A percentile compares a stretch with the other conserved stretches of the same genome.
Conservation (phyloP, 2,888 invertebrate genomes). For the Notodonta dromedarius region DNA sequence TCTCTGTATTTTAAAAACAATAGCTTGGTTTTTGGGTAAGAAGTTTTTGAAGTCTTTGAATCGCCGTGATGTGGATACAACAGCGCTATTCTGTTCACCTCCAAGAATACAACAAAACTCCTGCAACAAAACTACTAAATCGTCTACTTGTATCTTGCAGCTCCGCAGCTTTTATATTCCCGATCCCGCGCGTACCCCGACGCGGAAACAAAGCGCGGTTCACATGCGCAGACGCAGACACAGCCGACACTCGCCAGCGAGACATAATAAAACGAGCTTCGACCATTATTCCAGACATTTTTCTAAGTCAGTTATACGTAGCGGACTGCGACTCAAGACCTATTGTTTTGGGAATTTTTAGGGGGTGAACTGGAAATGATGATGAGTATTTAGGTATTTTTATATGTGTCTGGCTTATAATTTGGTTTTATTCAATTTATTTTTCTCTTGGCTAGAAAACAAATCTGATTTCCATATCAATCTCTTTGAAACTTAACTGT, state of each 20-base stretch:
- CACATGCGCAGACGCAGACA: conserved; percentile 37
- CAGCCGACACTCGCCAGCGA: conserved; percentile 34
- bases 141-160: conserved; percentile 4
- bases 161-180: conserved; percentile 13
- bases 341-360: conserved; percentile 29
- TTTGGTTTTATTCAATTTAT: too few relatives aligned
- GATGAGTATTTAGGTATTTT: neutral
- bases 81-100: too few relatives aligned
- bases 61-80: too few relatives aligned
- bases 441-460: too few relatives aligned
- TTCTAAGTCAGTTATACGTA: conserved; percentile 77
- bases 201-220: conserved; percentile 62
- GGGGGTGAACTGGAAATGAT: conserved; percentile 13
- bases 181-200: conserved; percentile 32
- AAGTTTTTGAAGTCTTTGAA: too few relatives aligned
- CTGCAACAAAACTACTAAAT: neutral
- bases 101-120: neutral
- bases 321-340: conserved; percentile 32
- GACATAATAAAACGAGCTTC: conserved; percentile 52
- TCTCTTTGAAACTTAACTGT: too few relatives aligned
- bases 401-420: too few relatives aligned
- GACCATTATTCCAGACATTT: conserved; percentile 54
- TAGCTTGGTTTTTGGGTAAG: too few relatives aligned
- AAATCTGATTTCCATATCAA: too few relatives aligned
- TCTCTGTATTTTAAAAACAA: too few relatives aligned